These are phyloP conservation scores for Drosophila trapezifrons DNA, from an alignment of 1,140 invertebrate species.

Conservation along the genomic window DNA sequence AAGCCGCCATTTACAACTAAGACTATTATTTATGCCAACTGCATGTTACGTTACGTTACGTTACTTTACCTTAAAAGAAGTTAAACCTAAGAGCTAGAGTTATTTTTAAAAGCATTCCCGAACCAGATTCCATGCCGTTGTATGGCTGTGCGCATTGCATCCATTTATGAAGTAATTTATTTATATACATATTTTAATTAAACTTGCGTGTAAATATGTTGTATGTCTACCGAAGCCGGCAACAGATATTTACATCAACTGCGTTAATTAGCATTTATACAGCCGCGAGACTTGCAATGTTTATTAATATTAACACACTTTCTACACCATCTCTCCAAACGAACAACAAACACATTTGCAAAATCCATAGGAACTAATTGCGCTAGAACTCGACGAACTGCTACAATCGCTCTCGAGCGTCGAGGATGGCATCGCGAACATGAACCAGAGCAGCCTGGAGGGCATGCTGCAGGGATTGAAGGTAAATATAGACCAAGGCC, in stretches of 20 bases:
- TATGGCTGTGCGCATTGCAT: conserved; percentile 65
- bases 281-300: conserved; percentile 40
- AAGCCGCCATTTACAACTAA: conserved; percentile 50
- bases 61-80: conserved; percentile 32
- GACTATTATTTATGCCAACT: conserved; percentile 37
- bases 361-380: conserved; percentile 87
- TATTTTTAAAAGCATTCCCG: conserved; percentile 41
- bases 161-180: conserved; percentile 35
- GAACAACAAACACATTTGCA: conserved; percentile 38
- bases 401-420: conserved; percentile 87
- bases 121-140: conserved; percentile 12
- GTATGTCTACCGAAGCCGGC: conserved; percentile 61
- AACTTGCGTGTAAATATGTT: conserved; percentile 63
- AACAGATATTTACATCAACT: conserved; percentile 65
- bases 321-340: conserved; percentile 55
- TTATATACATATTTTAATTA: conserved; percentile 26
- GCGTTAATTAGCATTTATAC: conserved; percentile 20
- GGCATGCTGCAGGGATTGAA: conserved; percentile 88
- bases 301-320: conserved; percentile 66
- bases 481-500: conserved; percentile 85
- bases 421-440: conserved; percentile 87
- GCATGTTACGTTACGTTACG: conserved; percentile 45
- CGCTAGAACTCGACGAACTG: conserved; percentile 88
- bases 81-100: conserved; percentile 39
- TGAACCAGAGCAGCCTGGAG: conserved; percentile 89